Percentiles rank a stretch among this genome's conserved stretches.
Conservation (phyloP, 2,888 invertebrate genomes). For the Diarsia dahlii region DNA sequence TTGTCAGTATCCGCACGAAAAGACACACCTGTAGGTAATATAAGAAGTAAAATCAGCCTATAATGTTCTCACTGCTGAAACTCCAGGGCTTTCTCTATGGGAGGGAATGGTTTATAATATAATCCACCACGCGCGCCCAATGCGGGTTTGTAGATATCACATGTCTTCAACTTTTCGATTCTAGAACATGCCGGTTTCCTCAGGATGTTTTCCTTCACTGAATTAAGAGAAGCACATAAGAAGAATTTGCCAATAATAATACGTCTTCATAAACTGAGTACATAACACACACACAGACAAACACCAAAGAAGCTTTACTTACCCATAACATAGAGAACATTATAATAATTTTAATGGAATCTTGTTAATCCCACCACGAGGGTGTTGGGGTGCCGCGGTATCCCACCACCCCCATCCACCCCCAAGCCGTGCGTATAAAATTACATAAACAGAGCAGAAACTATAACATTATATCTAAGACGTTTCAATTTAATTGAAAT, state of each 20-base stretch:
- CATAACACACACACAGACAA: conserved; percentile 30
- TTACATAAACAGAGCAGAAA: conserved; percentile 74
- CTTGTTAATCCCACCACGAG: conserved; percentile 79
- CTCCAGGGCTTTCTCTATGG: no score
- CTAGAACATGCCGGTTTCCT: no score
- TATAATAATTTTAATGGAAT: conserved; percentile 86
- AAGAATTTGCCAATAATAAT: neutral
- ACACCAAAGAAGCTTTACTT: conserved; percentile 70
- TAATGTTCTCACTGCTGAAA: no score
- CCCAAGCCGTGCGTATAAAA: conserved; percentile 72
- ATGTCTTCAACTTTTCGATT: no score
- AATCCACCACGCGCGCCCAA: no score
- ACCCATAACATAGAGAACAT: conserved; percentile 66
- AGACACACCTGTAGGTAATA: no score
- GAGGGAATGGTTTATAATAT: no score
- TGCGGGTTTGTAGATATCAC: no score
- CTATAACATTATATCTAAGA: conserved; percentile 72
- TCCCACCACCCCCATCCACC: conserved; percentile 28
- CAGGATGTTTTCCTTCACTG: no score
- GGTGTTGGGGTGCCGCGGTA: conserved; percentile 43
- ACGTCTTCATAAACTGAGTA: conserved; percentile 2
- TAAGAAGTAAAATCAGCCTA: no score
- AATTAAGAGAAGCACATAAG: neutral
- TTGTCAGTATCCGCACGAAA: neutral
- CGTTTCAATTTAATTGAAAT: conserved; percentile 78